Evolutionary conservation across 1,140 invertebrate species (phyloP), one percentile per base, ranked within the genome.

Genomic region (Listronotus oregonensis): DNA sequence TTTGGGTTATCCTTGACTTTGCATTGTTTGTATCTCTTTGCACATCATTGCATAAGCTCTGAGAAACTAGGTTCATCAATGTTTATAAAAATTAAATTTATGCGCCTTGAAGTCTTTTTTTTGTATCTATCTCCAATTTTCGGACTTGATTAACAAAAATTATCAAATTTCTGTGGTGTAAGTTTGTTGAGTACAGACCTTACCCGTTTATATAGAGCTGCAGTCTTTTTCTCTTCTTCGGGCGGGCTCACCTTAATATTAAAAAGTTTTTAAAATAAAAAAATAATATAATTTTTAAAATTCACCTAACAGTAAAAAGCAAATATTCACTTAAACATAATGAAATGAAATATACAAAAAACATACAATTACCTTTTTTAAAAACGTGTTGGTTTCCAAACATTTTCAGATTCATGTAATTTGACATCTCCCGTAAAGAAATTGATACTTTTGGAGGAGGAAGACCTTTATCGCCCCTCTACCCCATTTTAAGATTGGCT

Each of bases 31-130:
- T 6, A 89, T 79, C 72, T 88, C 85, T 75, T 86, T 86, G 72
- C 91, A 93, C 84, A 98, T 88, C 44, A 88, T 83, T 0, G 95
- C 95, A 84, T 98, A 98, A 0, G 91, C 90, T 32, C 87, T 7
- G 93, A 93, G 76, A 96, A 98, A 75, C 88, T 91, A 2, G 95
- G 95, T 78, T 98, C 95, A 82, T 95, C 91, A 31, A 97, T 89
- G 34, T 80, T 97, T 97, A 77, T 96, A 81, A 97, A 97, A 1
- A 97, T 89, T 57, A 98, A 84, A 77, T 93, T 86, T 73, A 97
- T 96, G 10, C 91, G 63, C 89, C 90, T 67, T 89, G 84, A 21
- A 97, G 80, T 70, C 91, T 85, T 34, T 90, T 88, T 56, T 87
- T 85, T 4, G 88, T 92, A 78, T 95, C 89, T 60, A 98, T 94